Percentiles rank a stretch among this genome's conserved stretches.
Evolutionary conservation across 2,888 invertebrate genomes (phyloP).

Genomic region (Atrina japonica): DNA sequence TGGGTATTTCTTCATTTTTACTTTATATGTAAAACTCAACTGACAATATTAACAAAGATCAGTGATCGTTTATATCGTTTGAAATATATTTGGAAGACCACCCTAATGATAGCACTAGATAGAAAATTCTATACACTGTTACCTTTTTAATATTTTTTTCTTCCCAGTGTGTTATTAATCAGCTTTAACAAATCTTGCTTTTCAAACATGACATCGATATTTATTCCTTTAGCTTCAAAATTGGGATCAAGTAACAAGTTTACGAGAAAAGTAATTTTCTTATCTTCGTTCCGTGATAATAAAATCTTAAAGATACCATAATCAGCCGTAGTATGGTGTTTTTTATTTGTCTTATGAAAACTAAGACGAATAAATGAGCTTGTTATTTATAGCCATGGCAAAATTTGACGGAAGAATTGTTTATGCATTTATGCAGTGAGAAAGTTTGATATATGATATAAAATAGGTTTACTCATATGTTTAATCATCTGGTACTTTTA

Average conservation of each 20-base stretch:
- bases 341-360: slow-evolving; percentile 16
- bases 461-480: too few species aligned
- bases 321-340: background rate
- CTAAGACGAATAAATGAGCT: slow-evolving; percentile 17
- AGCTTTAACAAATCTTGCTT: slow-evolving; percentile 23
- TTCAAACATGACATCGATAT: slow-evolving; percentile 32
- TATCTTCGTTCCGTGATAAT: slow-evolving; percentile 32
- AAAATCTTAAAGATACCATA: slow-evolving; percentile 20
- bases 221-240: slow-evolving; percentile 8
- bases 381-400: slow-evolving; percentile 5
- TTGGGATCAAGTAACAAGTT: slow-evolving; percentile 24
- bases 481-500: too few species aligned
- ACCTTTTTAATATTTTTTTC: background rate
- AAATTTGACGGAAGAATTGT: too few species aligned
- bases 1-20: too few species aligned
- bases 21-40: too few species aligned
- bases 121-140: too few species aligned
- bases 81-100: background rate
- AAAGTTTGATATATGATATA: too few species aligned
- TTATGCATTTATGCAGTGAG: too few species aligned
- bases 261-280: slow-evolving; percentile 33
- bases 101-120: background rate
- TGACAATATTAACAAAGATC: too few species aligned
- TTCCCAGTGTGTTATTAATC: slow-evolving; percentile 27
- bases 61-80: too few species aligned